Base-by-base conservation (phyloP, 53 echinoderm and acorn worm species). In the Zoroaster sp. region DNA sequence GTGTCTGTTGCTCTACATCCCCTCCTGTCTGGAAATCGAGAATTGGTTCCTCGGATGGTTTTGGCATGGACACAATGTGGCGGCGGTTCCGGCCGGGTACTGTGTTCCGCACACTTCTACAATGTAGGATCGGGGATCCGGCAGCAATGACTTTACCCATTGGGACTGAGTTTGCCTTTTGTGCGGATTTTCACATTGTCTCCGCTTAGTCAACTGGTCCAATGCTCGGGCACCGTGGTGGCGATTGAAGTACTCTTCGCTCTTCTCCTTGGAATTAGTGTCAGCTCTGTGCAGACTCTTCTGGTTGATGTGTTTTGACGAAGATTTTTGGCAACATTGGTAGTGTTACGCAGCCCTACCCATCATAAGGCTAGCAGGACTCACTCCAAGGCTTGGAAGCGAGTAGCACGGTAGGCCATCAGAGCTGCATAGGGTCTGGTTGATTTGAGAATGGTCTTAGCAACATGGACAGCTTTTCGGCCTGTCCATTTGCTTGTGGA, bases 401-500 rank as follows among this genome's bases (percentile, higher is more conserved):
- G 65, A 40, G 87, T 87, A 6, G 87, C 35, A 13, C 74, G 18
- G 44, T 87, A 87, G 39, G 72, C 25, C 86, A 86, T 86, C 39
- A 72, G 38, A 21, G 53, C 86, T 43, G 74, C 51, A 73, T 39
- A 3, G 53, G 74, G 53, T 83, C 85, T 33, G 71, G 4, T 69
- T 86, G 86, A 17, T n/a, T 35, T 35, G 53, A 74, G 37, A 36
- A 87, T 59, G 14, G 40, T 73, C 65, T 87, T 85, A 23, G 85
- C 33, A 9, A 85, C 70, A 23, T 85, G 49, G 11, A 70, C 85
- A 1, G 72, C 85, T 7, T 85, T 49, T 85, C 85, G 3, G 85
- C 85, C 49, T 85, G 85, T 20, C 85, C 71, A 85, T 85, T 85
- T 3, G 44, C 71, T 70, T 69, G 85, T 5, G 85, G 45, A 42